Percentiles rank a stretch among this genome's conserved stretches.
Conservation (phyloP, 2,888 invertebrate genomes). For the Acanthopleura granulata region DNA sequence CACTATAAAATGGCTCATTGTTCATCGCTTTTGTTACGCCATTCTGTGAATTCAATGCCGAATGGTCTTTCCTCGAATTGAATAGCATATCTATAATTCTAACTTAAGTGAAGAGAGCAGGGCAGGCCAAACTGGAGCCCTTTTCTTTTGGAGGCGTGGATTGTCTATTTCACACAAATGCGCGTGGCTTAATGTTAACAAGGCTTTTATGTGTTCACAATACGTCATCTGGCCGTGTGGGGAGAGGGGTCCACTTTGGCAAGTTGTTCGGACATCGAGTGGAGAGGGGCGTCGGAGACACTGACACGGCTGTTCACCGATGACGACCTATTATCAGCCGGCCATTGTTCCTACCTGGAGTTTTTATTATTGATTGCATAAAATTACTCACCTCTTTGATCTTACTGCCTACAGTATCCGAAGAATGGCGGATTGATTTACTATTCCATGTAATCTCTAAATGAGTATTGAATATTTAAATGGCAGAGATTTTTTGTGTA, state of each 20-base stretch:
- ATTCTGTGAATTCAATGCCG: too few relatives aligned
- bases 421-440: background rate
- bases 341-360: background rate
- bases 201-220: background rate
- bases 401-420: background rate
- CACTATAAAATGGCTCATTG: too few relatives aligned
- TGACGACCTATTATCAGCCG: background rate
- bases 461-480: too few relatives aligned
- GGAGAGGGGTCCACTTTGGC: background rate
- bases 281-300: background rate
- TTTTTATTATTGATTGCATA: constrained; percentile 1
- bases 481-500: too few relatives aligned
- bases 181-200: background rate
- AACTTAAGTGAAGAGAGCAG: too few relatives aligned
- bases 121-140: too few relatives aligned
- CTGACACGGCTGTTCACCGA: background rate
- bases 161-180: background rate
- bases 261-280: background rate
- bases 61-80: too few relatives aligned
- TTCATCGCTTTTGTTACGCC: too few relatives aligned
- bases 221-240: background rate
- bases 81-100: too few relatives aligned
- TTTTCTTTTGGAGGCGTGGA: background rate
- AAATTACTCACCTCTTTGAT: background rate
- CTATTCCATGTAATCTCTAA: background rate